Conservation (phyloP, 2,888 invertebrate genomes). For the Arctia plantaginis region DNA sequence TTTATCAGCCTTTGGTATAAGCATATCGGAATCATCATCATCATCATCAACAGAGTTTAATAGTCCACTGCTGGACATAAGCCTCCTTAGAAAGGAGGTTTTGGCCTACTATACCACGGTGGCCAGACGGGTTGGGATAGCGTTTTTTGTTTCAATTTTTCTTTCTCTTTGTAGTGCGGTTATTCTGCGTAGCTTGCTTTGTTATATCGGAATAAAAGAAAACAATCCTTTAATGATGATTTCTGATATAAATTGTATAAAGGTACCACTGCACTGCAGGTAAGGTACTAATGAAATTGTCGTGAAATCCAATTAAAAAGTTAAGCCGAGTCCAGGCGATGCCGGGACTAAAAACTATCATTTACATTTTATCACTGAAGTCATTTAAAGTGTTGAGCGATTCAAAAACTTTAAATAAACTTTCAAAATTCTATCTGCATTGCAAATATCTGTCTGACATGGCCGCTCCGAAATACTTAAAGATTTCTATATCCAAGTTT, state of each 20-base stretch:
- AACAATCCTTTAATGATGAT: neutral
- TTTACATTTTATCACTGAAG: slow-evolving; percentile 45
- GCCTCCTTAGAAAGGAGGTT: no score
- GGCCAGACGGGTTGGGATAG: no score
- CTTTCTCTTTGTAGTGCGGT: no score
- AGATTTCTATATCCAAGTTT: slow-evolving; percentile 22
- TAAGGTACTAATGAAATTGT: slow-evolving; percentile 15
- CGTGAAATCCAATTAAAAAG: slow-evolving; percentile 37
- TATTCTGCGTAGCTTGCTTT: no score
- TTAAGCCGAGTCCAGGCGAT: slow-evolving; percentile 25
- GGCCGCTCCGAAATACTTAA: slow-evolving; percentile 31
- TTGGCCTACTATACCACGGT: no score
- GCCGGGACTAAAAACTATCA: slow-evolving; percentile 43
- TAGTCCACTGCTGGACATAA: no score
- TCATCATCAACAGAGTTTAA: no score
- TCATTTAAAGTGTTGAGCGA: slow-evolving; percentile 46
- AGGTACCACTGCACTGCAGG: neutral
- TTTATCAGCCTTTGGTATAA: no score
- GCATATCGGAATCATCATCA: no score
- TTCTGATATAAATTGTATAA: neutral
- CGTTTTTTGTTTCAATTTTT: no score
- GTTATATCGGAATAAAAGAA: no score
- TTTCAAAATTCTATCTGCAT: slow-evolving; percentile 35
- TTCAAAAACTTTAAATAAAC: slow-evolving; percentile 43
- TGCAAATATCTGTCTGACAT: slow-evolving; percentile 42